A percentile compares a stretch with the other conserved stretches of the same genome.
Evolutionary conservation across 2,888 invertebrate species (phyloP).

Genomic region (Phorcus lineatus): DNA sequence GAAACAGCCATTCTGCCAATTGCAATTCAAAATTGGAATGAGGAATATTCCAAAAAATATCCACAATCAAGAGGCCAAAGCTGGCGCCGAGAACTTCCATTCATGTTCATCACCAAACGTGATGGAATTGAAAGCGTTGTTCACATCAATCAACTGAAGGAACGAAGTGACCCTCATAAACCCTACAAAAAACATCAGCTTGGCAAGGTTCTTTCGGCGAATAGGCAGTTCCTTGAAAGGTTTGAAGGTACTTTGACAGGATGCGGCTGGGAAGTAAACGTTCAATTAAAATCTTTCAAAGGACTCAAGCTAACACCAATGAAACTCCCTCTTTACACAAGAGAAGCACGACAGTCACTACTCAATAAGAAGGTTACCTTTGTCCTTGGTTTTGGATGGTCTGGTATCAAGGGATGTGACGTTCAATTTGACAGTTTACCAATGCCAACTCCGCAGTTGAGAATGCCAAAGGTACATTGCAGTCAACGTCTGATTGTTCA

Average conservation of each 20-base stretch:
- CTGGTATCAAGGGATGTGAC: constrained; percentile 38
- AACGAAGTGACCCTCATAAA: neutral
- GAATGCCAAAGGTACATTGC: neutral
- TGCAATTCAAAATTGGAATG: neutral
- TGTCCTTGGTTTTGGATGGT: constrained; percentile 40
- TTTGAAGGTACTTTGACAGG: neutral
- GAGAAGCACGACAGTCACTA: neutral
- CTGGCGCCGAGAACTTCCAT: neutral
- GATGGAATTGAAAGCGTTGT: neutral
- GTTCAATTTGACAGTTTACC: neutral
- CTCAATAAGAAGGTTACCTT: constrained; percentile 36
- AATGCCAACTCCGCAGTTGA: too few relatives aligned
- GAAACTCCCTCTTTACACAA: neutral
- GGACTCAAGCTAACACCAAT: neutral
- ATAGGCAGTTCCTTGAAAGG: neutral
- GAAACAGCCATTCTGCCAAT: neutral
- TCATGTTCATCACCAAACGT: neutral
- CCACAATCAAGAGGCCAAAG: neutral
- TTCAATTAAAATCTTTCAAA: neutral
- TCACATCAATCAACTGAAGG: neutral
- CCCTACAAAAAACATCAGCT: neutral
- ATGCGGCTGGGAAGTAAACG: neutral
- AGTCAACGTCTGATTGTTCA: neutral
- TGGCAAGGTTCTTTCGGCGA: neutral
- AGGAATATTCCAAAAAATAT: neutral